Conservation (phyloP, 2,797 vertebrate genomes). For the Helarctos malayanus region DNA sequence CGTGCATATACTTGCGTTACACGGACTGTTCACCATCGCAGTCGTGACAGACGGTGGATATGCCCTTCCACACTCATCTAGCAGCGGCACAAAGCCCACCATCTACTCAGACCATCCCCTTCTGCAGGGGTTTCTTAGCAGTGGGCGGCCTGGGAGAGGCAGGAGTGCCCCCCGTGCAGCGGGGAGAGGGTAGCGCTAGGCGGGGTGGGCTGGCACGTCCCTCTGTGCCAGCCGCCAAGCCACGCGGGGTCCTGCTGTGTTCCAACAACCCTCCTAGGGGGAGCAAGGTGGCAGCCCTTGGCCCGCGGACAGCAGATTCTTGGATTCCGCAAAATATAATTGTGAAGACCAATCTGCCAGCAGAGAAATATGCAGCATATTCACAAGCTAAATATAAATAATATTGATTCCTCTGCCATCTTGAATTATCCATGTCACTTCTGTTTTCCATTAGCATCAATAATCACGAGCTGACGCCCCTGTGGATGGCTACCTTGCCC, state of each 20-base stretch:
- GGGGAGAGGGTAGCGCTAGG: not conserved
- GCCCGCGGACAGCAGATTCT: not conserved
- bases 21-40: not conserved
- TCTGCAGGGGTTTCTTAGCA: not conserved
- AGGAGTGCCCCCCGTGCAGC: fast-evolving
- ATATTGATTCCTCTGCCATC: slow-evolving; percentile 58
- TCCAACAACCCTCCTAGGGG: not conserved
- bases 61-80: fast-evolving
- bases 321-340: not conserved
- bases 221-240: not conserved
- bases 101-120: not conserved
- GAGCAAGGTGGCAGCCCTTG: slow-evolving; percentile 3
- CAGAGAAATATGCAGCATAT: not conserved
- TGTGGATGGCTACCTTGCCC: fast-evolving
- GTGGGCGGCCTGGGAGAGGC: not conserved
- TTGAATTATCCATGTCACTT: not conserved
- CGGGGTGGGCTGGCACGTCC: not conserved
- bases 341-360: not conserved
- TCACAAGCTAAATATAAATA: slow-evolving; percentile 34
- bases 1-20: fast-evolving
- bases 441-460: slow-evolving; percentile 17
- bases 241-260: not conserved
- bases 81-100: not conserved
- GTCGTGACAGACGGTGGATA: not conserved
- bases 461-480: not conserved